Conservation (phyloP, 1,140 invertebrate species). For the Macrocentrus cingulum region DNA sequence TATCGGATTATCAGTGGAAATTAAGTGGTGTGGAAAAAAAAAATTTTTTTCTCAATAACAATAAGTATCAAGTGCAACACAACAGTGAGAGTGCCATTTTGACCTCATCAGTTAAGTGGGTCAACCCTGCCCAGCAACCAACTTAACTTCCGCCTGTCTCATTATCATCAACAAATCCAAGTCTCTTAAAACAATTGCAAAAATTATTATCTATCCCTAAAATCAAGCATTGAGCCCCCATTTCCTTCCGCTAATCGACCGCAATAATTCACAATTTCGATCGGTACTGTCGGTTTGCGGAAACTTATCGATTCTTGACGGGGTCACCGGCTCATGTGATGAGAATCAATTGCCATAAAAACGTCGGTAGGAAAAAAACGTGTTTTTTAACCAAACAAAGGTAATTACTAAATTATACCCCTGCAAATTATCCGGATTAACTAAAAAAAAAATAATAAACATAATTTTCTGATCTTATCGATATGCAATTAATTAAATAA, state of each 20-base stretch:
- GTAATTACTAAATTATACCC: too few relatives aligned
- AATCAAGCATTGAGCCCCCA: background rate
- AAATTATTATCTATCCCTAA: too few relatives aligned
- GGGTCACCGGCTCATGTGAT: background rate
- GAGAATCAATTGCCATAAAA: background rate
- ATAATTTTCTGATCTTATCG: too few relatives aligned
- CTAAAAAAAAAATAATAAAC: too few relatives aligned
- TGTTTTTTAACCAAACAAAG: too few relatives aligned
- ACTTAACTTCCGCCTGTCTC: background rate
- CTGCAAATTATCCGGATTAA: too few relatives aligned
- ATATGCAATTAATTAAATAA: too few relatives aligned
- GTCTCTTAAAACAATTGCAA: too few relatives aligned
- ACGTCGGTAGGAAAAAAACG: background rate
- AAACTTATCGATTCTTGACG: slow-evolving; percentile 15
- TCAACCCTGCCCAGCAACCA: slow-evolving; percentile 26
- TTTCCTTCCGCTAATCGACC: background rate
- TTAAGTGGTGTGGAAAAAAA: background rate
- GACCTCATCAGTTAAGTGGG: slow-evolving; percentile 23
- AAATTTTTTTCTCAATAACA: too few relatives aligned
- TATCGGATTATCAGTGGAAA: background rate
- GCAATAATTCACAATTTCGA: slow-evolving; percentile 1
- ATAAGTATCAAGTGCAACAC: background rate
- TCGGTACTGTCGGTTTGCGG: slow-evolving; percentile 11
- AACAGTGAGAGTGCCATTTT: background rate
- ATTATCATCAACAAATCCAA: background rate